Evolutionary conservation across 1,140 invertebrate genomes (phyloP), one percentile per base, ranked within the genome.

Genomic region (Stegodyphus dumicola): DNA sequence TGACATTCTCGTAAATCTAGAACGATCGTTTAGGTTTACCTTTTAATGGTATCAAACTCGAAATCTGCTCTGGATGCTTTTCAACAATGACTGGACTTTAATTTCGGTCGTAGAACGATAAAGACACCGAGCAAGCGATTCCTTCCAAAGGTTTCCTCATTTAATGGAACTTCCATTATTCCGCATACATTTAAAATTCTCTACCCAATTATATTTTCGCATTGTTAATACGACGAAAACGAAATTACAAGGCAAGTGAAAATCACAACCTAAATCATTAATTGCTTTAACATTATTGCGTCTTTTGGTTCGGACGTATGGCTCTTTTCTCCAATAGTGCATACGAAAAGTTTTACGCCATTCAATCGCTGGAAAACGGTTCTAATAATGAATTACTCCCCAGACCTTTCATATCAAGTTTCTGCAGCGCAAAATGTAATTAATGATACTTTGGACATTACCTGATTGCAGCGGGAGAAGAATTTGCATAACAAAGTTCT

Each of bases 361-460:
- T 80, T 80, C 77, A 80, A 80, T 80, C 67, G 77, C 10, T 54
- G 66, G 77, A 71, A 80, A 80, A 80, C 66, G 67, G 67, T 60
- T 80, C 77, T 71, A 71, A 80, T 71, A 70, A 80, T 70, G 67
- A 71, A 71, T 80, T 70, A 70, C 56, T 71, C 69, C 51, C 67
- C 67, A 49, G 67, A 54, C 77, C 11, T 77, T 77, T 65, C 75
- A 81, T 81, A 81, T 81, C 70, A 81, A 56, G 71, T 49, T 74
- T 74, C 71, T 49, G n/a, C 52, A 15, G 56, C 53, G 53, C 79
- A 74, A 74, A 81, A 81, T 81, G 70, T 81, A 81, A 81, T 81
- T 81, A 81, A 81, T 81, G 79, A 81, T 81, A 81, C 79, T 81
- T 81, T 81, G 79, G 79, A 81, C 79, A 81, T 81, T 81, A 81